Conservation (phyloP, 2,113 vertebrate genomes). For the Bujurquina vittata region DNA sequence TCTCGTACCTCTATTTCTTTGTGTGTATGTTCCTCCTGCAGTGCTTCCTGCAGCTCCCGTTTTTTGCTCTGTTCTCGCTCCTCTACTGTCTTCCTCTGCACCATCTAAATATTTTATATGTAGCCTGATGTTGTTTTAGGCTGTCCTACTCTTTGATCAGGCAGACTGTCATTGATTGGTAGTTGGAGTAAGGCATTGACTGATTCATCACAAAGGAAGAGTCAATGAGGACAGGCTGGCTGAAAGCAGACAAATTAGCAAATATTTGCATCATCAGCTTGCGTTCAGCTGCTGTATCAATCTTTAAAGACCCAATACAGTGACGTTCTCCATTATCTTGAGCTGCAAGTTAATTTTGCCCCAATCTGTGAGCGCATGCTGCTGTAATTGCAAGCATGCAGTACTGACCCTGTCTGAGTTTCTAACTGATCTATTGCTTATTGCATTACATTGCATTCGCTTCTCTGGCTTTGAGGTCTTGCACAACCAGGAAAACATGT, state of each 20-base stretch:
- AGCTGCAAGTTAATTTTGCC: not conserved
- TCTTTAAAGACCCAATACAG: slow-evolving; percentile 42
- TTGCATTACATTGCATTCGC: too few relatives aligned
- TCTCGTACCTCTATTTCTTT: too few relatives aligned
- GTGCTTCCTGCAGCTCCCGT: slow-evolving; percentile 46
- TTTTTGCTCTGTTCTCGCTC: slow-evolving; percentile 49
- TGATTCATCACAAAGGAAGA: slow-evolving; percentile 59
- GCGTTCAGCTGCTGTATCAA: slow-evolving; percentile 54
- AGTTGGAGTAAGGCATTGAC: slow-evolving; percentile 49
- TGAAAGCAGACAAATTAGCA: slow-evolving; percentile 58
- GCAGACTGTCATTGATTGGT: slow-evolving; percentile 68
- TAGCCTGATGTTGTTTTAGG: slow-evolving; percentile 58
- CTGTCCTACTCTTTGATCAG: slow-evolving; percentile 69
- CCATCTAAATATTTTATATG: slow-evolving; percentile 75
- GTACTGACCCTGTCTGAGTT: not conserved
- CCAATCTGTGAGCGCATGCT: not conserved
- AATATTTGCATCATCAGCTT: slow-evolving; percentile 61
- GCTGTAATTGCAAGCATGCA: not conserved
- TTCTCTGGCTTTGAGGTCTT: slow-evolving; percentile 58
- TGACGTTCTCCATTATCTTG: not conserved
- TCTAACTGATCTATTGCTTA: not conserved
- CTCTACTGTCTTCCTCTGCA: slow-evolving; percentile 67
- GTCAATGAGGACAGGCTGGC: slow-evolving; percentile 35
- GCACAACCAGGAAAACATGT: slow-evolving; percentile 3
- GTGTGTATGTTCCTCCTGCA: slow-evolving; percentile 42